Evolutionary conservation across 2,888 invertebrate species (phyloP), one percentile per base, ranked within the genome.

Genomic region (Agonum fuliginosum): DNA sequence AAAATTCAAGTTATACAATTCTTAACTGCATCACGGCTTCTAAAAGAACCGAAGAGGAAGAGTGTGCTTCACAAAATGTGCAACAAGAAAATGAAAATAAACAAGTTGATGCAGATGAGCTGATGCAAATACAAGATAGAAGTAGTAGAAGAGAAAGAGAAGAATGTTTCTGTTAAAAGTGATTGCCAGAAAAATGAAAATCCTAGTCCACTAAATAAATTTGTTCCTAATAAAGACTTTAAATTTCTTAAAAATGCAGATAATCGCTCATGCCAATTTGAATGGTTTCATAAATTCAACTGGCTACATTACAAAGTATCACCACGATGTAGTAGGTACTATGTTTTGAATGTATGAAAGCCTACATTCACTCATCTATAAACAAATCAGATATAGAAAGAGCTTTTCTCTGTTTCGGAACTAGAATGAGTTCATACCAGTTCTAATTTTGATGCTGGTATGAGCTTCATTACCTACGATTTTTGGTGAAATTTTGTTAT

Each of bases 271-370:
- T 41, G 37, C 37, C 37, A 41, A 41, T 12, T n/a, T n/a, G 37
- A 41, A 41, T 41, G 37, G 37, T 41, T 41, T 41, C 37, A 41
- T 8, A 41, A 41, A 12, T 41, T 41, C 37, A 41, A 8, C 37
- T 41, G 4, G 37, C 10, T 41, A 41, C 37, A 41, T 41, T 41
- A 41, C 37, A 12, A 41, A 41, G 10, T 41, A 41, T 41, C 37
- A n/a, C 8, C 37, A 12, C 8, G 37, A 41, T 41, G 37, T 41
- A 41, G n/a, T n/a, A n/a, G n/a, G 37, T 41, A 41, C 12, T 41
- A 12, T 41, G 37, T 41, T 41, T n/a, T 41, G 37, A 41, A 41
- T 41, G 37, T 41, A 41, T 41, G 37, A 41, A 41, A 41, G 37
- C 37, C 37, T 41, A 41, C 37, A 41, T n/a, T 41, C 37, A 41